These are phyloP conservation scores for Stenotaenia linearis DNA, from an alignment of 2,888 invertebrate species.

Conservation along the genomic window DNA sequence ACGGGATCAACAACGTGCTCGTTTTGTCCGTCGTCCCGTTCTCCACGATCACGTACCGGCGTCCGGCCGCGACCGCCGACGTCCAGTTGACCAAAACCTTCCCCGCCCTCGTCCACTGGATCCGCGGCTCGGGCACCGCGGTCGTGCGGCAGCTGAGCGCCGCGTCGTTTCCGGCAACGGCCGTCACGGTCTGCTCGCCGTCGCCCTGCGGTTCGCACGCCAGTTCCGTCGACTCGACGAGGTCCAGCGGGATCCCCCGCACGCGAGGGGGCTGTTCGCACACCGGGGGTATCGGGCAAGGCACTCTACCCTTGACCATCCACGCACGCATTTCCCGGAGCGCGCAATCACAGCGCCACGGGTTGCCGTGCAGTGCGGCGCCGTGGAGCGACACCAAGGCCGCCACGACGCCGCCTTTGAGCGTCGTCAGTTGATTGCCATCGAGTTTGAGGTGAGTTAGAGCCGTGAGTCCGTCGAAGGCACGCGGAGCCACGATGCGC, in stretches of 20 bases:
- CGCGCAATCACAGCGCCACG: conserved; percentile 36
- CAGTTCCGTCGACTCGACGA: conserved; percentile 29
- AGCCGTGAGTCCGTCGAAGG: conserved; percentile 72
- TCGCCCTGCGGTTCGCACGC: conserved; percentile 31
- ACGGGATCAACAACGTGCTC: not conserved
- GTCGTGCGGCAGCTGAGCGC: conserved; percentile 39
- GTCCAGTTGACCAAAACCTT: not conserved
- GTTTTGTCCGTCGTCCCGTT: not conserved
- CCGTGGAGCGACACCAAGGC: conserved; percentile 49
- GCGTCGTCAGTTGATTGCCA: conserved; percentile 62
- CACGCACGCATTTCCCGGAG: conserved; percentile 34
- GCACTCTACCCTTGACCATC: conserved; percentile 33
- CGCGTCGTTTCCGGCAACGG: conserved; percentile 31
- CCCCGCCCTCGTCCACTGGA: conserved; percentile 36
- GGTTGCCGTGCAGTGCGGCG: conserved; percentile 34
- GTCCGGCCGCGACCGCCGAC: too few species aligned
- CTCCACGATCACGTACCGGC: not conserved
- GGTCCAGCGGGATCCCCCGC: conserved; percentile 8
- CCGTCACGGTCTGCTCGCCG: not conserved
- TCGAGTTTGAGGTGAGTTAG: conserved; percentile 79
- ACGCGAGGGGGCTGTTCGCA: conserved; percentile 32
- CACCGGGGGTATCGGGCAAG: conserved; percentile 31
- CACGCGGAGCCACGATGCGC: conserved; percentile 59
- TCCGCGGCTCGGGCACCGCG: conserved; percentile 37
- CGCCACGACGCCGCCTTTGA: conserved; percentile 57